Base-by-base conservation (phyloP, 2,797 vertebrate species). In the Erethizon dorsatum region DNA sequence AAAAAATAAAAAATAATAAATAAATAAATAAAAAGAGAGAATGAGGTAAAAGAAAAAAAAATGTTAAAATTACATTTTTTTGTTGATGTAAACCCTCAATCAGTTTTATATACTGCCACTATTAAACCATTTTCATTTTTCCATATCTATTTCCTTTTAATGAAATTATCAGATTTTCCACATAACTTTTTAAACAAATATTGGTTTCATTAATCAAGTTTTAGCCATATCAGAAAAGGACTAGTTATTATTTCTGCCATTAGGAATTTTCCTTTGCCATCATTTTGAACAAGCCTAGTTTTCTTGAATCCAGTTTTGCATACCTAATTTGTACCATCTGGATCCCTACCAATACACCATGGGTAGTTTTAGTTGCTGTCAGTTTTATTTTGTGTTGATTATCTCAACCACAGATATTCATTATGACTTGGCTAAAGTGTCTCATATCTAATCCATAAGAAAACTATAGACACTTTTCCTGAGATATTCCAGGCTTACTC, bases 331-430 rank as follows among this genome's bases (percentile, higher is more conserved):
- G 15, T 63, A 88, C 22, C 17, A 65, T 28, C 33, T 65, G 41
- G 71, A 73, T 87, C 57, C 59, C 26, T 61, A 90, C 65, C 89
- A 96, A 71, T 50, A 83, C 84, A 69, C 7, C 41, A 57, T 12
- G 59, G 50, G 50, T 75, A 28, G 18, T 75, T 88, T 63, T 82
- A 83, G 59, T 37, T 75, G 57, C 91, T 95, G 83, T 93, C 73
- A 37, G 56, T 65, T 97, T 94, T 69, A 88, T 97, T 95, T 92
- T 69, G 37, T 92, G 56, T 88, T 79, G 24, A 86, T 86, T 90
- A 88, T 92, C 75, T 92, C 63, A 90, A 31, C 83, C 56, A 61
- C 77, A 88, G 83, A 75, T 69, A 94, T 54, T 91, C 80, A 87
- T 88, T 92, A 90, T 50, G 45, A 77, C 45, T 90, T 92, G 71